Evolutionary conservation across 2,113 vertebrate genomes (phyloP).

Genomic region (Pygoscelis antarcticus): DNA sequence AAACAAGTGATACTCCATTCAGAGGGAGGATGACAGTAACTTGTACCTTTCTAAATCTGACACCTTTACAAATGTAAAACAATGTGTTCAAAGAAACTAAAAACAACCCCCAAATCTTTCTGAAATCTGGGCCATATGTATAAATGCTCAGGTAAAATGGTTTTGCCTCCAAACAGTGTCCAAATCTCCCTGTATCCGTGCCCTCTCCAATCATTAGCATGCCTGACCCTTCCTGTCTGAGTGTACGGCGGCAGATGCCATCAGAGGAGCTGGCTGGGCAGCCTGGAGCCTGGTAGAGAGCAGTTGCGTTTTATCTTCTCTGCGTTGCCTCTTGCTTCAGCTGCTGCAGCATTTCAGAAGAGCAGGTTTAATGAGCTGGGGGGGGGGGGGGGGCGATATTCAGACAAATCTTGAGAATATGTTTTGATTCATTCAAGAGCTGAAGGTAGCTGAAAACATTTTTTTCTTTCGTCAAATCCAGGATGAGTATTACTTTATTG

Average conservation of each 20-base stretch:
- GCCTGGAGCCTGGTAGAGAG: not conserved
- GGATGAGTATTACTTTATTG: not conserved
- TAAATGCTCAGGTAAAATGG: not conserved
- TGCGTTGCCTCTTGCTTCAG: not conserved
- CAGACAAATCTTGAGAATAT: not conserved
- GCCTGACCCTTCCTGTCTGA: not conserved
- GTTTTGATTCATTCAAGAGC: not conserved
- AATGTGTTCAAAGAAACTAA: not conserved
- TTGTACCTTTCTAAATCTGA: not conserved
- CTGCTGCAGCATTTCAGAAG: conserved; percentile 6
- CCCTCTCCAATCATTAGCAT: not conserved
- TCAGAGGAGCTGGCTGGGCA: not conserved
- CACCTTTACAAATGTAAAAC: not conserved
- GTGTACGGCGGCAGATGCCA: not conserved
- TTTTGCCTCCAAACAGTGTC: not conserved
- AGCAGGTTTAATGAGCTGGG: not conserved
- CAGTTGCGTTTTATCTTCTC: not conserved
- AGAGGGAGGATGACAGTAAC: not conserved
- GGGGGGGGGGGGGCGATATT: not conserved
- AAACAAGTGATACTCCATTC: not conserved
- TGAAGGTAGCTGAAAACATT: not conserved
- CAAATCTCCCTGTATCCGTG: not conserved
- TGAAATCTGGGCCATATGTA: fast-evolving
- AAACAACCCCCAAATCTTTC: not conserved
- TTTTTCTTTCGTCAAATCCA: not conserved